Evolutionary conservation across 2,797 vertebrate species (phyloP).

Genomic region (Sylvia borin): DNA sequence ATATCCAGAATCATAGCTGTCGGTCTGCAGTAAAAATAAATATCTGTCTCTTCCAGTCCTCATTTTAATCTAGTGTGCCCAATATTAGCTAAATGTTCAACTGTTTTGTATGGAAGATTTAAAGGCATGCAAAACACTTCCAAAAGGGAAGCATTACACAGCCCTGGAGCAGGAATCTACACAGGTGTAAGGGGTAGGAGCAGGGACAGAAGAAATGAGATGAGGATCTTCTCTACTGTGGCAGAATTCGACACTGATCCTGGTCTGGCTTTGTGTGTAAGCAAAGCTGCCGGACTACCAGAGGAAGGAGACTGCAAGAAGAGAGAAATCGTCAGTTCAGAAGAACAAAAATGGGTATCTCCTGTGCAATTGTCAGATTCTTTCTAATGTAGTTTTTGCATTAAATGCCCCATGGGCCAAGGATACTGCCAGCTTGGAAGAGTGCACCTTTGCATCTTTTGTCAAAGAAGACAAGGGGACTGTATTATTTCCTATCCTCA

Average conservation of each 20-base stretch:
- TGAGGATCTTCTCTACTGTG: neutral
- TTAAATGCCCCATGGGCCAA: neutral
- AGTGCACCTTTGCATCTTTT: neutral
- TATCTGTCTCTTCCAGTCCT: neutral
- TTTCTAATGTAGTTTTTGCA: neutral
- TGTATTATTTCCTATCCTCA: neutral
- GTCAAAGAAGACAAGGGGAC: neutral
- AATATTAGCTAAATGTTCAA: neutral
- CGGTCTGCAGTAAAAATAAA: neutral
- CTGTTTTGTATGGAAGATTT: neutral
- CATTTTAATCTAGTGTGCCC: neutral
- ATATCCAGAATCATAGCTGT: neutral
- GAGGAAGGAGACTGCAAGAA: neutral
- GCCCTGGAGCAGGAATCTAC: neutral
- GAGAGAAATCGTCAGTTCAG: neutral
- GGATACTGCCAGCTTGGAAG: neutral
- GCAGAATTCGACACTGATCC: neutral
- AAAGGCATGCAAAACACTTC: neutral
- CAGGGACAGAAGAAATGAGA: neutral
- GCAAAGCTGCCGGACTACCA: neutral
- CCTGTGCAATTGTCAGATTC: neutral
- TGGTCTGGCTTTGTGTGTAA: neutral
- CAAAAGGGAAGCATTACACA: neutral
- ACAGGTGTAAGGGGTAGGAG: neutral
- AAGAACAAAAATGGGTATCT: neutral